phyloP scores from a whole-genome alignment of 2,113 vertebrate genomes.

The Barbus barbus region DNA sequence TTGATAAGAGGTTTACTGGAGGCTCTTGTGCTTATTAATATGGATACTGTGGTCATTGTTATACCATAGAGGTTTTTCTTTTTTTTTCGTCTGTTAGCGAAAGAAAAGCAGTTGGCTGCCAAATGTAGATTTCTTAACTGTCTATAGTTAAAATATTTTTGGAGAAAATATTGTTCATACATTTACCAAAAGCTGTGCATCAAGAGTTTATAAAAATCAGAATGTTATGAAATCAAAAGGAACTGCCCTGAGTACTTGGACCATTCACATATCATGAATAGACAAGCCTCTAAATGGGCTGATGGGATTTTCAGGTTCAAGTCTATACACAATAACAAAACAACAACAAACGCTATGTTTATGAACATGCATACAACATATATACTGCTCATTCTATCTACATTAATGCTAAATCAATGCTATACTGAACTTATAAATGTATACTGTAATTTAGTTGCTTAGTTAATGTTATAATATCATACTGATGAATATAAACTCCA shows the following conservation, averaged over 20 bases:
- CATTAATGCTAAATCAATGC: constrained; percentile 38
- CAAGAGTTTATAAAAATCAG: not conserved
- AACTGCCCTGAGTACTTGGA: not conserved
- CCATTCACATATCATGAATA: constrained; percentile 13
- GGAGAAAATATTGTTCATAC: constrained; percentile 39
- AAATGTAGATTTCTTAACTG: constrained; percentile 38
- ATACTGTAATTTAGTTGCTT: constrained; percentile 48
- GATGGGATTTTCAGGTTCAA: constrained; percentile 2
- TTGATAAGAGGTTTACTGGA: constrained; percentile 6
- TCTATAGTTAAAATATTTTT: constrained; percentile 39
- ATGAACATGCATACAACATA: not conserved
- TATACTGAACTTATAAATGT: constrained; percentile 42
- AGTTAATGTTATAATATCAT: constrained; percentile 34
- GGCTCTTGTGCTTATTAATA: constrained; percentile 33
- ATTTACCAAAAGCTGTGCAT: constrained; percentile 24
- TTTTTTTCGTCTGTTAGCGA: constrained; percentile 3
- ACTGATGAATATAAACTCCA: constrained; percentile 42
- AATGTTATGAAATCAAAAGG: not conserved
- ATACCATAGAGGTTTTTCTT: not conserved
- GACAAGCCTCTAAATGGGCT: not conserved
- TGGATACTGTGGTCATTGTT: constrained; percentile 39
- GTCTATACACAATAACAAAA: not conserved
- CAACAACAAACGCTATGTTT: no score
- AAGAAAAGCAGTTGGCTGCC: constrained; percentile 40
- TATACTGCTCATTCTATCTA: constrained; percentile 23